A percentile compares a stretch with the other conserved stretches of the same genome.
These are phyloP conservation scores for Pipra filicauda DNA, from an alignment of 2,113 vertebrate species.

Conservation along the genomic window DNA sequence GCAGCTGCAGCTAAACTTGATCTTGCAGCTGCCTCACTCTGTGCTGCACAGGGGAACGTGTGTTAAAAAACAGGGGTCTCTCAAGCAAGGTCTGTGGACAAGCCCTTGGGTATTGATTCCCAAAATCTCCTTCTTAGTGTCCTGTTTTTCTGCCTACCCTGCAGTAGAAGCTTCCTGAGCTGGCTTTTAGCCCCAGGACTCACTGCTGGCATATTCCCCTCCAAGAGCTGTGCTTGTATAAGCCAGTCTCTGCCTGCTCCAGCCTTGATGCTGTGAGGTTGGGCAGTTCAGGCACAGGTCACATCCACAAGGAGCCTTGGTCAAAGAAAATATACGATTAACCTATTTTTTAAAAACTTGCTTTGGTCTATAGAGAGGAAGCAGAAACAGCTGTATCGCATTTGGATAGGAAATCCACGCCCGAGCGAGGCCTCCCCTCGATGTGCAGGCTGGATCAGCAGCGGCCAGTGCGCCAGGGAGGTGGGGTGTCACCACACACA, in stretches of 20 bases:
- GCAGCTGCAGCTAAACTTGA: background rate
- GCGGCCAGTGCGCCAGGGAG: fast-evolving
- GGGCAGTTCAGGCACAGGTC: constrained; percentile 8
- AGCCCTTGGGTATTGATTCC: background rate
- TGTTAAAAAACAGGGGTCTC: background rate
- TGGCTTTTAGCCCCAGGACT: background rate
- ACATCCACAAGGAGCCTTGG: background rate
- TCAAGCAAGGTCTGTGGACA: background rate
- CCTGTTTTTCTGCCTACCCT: background rate
- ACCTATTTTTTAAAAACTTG: background rate
- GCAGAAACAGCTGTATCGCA: constrained; percentile 25
- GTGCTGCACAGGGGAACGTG: background rate
- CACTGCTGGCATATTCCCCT: background rate
- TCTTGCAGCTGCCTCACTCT: background rate
- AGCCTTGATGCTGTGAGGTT: background rate
- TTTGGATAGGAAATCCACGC: background rate
- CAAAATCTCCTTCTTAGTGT: background rate
- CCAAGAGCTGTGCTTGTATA: background rate
- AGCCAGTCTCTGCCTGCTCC: background rate
- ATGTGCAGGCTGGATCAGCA: background rate
- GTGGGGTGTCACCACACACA: background rate
- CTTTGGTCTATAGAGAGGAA: constrained; percentile 12
- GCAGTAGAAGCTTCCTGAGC: background rate
- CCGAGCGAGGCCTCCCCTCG: background rate
- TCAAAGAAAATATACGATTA: constrained; percentile 2